Conservation (phyloP, 2,888 invertebrate species). For the Drosophila dives region DNA sequence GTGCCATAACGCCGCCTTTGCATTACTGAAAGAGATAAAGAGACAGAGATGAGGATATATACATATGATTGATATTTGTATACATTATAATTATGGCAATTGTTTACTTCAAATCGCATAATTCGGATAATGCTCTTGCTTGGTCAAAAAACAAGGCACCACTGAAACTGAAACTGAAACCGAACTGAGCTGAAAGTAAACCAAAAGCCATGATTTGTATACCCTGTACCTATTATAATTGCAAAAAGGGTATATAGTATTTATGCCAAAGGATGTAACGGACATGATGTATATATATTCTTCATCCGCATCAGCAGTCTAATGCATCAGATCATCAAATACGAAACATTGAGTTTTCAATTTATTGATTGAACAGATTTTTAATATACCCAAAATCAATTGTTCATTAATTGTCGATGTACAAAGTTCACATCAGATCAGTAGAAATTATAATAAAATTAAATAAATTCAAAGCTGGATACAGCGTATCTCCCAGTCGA, state of each 20-base stretch:
- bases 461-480: not conserved
- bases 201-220: conserved; percentile 28
- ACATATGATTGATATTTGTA: conserved; percentile 1
- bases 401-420: not conserved
- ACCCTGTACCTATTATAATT: not conserved
- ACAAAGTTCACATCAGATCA: not conserved
- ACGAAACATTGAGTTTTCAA: not conserved
- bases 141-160: conserved; percentile 2
- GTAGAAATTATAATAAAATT: too few species aligned
- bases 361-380: not conserved
- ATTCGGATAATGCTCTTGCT: conserved; percentile 5
- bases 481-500: not conserved
- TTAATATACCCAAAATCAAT: not conserved
- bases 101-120: conserved; percentile 18
- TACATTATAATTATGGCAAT: conserved; percentile 3
- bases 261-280: not conserved
- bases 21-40: conserved; percentile 69
- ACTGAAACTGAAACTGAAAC: conserved; percentile 12
- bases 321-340: not conserved
- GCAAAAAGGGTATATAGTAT: not conserved
- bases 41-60: conserved; percentile 3
- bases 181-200: conserved; percentile 21
- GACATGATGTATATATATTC: not conserved
- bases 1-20: conserved; percentile 83
- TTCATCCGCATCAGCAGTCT: not conserved